Base-by-base conservation (phyloP, 37 sponge, comb jelly and placozoan genomes). In the Hormiphora californensis region DNA sequence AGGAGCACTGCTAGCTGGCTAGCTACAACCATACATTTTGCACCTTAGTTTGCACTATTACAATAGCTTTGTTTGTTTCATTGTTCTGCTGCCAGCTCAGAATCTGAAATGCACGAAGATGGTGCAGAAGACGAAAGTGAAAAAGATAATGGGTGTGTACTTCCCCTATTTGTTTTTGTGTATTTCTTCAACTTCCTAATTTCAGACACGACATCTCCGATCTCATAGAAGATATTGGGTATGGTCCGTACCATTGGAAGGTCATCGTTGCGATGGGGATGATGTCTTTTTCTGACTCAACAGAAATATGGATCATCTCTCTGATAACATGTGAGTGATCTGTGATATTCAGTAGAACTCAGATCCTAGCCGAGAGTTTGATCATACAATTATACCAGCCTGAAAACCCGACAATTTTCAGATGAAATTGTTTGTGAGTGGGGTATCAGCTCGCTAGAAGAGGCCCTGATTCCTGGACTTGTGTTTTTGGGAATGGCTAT, bases 161-260 rank as follows among this genome's bases (percentile, higher is more conserved):
- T n/a, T n/a, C n/a, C n/a, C n/a, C n/a, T n/a, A n/a, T n/a, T n/a
- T n/a, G n/a, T n/a, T n/a, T n/a, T n/a, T n/a, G n/a, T n/a, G n/a
- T n/a, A n/a, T n/a, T n/a, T n/a, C n/a, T n/a, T n/a, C n/a, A n/a
- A n/a, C n/a, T n/a, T n/a, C n/a, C n/a, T n/a, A n/a, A n/a, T n/a
- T n/a, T 49, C 22, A 57, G 61, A 12, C 27, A 15, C 22, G 27
- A 23, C 7, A 30, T 57, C 9, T 57, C 61, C n/a, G 61, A 57
- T 23, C 27, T 23, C 27, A 57, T 57, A 5, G 61, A 57, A 57
- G 30, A 28, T 23, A 57, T 57, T 21, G 61, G 61, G 21, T 57
- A 57, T 30, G 61, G 61, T 57, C n/a, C 30, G 27, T 57, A 57
- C 61, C 61, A 57, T 15, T 57, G 61, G 61, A 57, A 57, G 27